Conservation (phyloP, 2,113 vertebrate species). For the Tetrax tetrax region DNA sequence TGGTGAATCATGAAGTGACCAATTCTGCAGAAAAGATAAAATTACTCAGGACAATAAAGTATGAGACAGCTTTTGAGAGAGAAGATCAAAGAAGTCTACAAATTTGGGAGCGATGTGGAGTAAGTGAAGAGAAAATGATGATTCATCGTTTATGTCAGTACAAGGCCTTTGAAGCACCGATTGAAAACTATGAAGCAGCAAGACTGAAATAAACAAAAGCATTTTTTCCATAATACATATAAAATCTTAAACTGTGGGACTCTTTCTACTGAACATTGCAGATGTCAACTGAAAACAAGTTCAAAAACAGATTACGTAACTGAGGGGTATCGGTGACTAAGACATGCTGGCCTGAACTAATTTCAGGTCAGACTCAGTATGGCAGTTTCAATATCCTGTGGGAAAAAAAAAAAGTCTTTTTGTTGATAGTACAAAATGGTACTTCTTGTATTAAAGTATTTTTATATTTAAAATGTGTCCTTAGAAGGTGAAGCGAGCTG, state of each 20-base stretch:
- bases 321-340: not conserved
- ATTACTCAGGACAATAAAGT: not conserved
- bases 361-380: not conserved
- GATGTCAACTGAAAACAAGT: not conserved
- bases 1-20: not conserved
- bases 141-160: not conserved
- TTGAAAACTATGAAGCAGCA: not conserved
- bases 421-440: not conserved
- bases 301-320: not conserved
- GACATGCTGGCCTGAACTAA: not conserved
- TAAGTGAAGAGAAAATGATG: not conserved
- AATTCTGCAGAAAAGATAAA: not conserved
- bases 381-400: not conserved
- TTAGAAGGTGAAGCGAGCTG: not conserved
- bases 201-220: not conserved
- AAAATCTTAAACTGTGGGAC: not conserved
- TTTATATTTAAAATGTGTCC: not conserved
- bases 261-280: not conserved
- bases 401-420: not conserved
- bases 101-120: not conserved
- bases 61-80: not conserved
- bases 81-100: not conserved
- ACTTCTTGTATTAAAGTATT: not conserved
- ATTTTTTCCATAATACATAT: not conserved
- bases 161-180: not conserved